Base-by-base conservation (phyloP, 2,888 invertebrate genomes). In the Callyntrura guangdongensis region DNA sequence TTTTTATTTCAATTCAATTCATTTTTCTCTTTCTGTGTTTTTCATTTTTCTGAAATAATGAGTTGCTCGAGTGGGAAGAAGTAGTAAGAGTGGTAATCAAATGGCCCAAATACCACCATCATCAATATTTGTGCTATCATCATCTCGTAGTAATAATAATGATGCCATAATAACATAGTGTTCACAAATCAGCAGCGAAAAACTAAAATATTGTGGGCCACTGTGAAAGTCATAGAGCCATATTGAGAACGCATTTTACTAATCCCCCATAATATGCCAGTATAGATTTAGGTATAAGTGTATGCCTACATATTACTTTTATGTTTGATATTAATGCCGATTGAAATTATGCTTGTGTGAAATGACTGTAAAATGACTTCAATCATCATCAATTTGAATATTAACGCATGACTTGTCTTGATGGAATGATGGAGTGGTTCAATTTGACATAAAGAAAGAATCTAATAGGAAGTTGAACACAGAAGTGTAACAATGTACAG, bases 311-410 rank as follows among this genome's bases (percentile, higher is more conserved):
- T 36, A 36, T 36, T 36, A 36, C 6, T 36, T 36, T 6, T 36
- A 6, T 36, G 36, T 36, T 36, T 36, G 49, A 49, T 49, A 25
- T 22, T 12, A 74, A 49, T 67, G 67, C n/a, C 45, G 69, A 85
- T 36, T 85, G 69, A 53, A 56, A 53, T 83, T 83, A 27, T 72
- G 56, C 14, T 25, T 86, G 86, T 86, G 86, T 74, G 72, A 86
- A 86, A 86, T 69, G 59, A 77, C 56, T 82, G 82, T 69, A 79
- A 88, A 88, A 69, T 82, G n/a, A 82, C 81, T 88, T 82, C 67
- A 88, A 72, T 82, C 82, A 81, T 59, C 81, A 81, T 88, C 88
- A 72, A 82, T 88, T 88, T 88, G 56, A 79, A 79, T 87, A 67
- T 67, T 81, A 87, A 87, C 67, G 87, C 49, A 25, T 87, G 67